These are phyloP conservation scores for Pagrus major DNA, from an alignment of 2,113 vertebrate genomes.

Conservation along the genomic window DNA sequence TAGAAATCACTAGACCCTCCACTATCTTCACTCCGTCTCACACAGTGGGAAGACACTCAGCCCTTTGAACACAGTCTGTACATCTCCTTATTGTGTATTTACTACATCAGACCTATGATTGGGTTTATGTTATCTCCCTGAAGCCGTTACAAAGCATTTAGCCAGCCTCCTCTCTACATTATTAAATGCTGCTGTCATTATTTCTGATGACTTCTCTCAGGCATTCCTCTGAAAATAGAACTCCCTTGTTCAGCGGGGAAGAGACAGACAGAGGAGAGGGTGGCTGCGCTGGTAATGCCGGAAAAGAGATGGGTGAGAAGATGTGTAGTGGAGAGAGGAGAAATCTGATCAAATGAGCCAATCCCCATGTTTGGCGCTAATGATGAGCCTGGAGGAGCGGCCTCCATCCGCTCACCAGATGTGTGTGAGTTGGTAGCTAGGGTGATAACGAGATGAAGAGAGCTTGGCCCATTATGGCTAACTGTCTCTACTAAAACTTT, in stretches of 20 bases:
- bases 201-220: constrained; percentile 64
- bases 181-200: constrained; percentile 59
- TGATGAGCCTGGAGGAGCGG: constrained; percentile 72
- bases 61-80: constrained; percentile 12
- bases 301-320: constrained; percentile 39
- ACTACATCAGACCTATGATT: constrained; percentile 38
- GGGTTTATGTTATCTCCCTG: constrained; percentile 22
- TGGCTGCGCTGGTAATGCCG: constrained; percentile 21
- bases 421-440: constrained; percentile 50
- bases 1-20: constrained; percentile 26
- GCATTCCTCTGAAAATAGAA: constrained; percentile 63
- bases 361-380: constrained; percentile 60
- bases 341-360: constrained; percentile 74
- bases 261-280: constrained; percentile 24
- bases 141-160: constrained; percentile 48
- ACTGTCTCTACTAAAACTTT: constrained; percentile 67
- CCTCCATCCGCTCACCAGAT: constrained; percentile 59
- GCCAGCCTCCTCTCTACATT: constrained; percentile 38
- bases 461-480: constrained; percentile 61
- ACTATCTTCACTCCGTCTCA: background rate
- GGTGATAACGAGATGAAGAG: constrained; percentile 62
- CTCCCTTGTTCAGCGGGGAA: constrained; percentile 49
- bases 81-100: constrained; percentile 45
- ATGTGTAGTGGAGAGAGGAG: constrained; percentile 30
- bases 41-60: constrained; percentile 6